Conservation (phyloP, 2,113 vertebrate species). For the Lepus europaeus region DNA sequence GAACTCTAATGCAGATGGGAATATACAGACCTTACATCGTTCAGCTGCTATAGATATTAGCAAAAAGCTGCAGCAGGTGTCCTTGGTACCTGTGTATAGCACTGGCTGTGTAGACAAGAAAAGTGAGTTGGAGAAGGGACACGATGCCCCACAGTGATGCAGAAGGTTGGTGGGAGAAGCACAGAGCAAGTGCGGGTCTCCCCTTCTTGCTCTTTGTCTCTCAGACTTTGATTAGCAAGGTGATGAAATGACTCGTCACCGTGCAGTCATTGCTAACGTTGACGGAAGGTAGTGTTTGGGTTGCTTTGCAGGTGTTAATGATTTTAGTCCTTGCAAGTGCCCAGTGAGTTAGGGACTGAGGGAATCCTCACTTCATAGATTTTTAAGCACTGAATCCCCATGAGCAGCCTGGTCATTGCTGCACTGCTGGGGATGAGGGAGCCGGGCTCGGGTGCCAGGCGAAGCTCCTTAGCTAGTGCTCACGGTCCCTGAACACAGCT, state of each 20-base stretch:
- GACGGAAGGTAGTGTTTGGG: not conserved
- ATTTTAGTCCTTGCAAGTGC: not conserved
- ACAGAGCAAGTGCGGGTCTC: not conserved
- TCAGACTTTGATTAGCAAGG: not conserved
- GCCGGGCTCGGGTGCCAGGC: accelerated
- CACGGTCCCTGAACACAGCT: not conserved
- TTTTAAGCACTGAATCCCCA: not conserved
- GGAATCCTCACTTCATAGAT: not conserved
- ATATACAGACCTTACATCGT: not conserved
- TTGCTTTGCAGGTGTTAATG: not conserved
- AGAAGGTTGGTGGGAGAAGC: not conserved
- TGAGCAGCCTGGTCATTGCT: not conserved
- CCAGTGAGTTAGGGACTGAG: not conserved
- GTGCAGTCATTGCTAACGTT: not conserved
- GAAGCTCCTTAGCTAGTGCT: no score
- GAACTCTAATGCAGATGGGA: not conserved
- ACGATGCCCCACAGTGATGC: not conserved
- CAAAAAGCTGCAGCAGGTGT: not conserved
- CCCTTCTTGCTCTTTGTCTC: not conserved
- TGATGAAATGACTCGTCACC: not conserved
- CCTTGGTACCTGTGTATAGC: not conserved
- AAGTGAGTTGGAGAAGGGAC: not conserved
- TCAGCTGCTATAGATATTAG: not conserved
- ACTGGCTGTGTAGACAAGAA: not conserved
- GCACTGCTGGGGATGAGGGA: not conserved